phyloP scores from a whole-genome alignment of 2,888 invertebrate genomes.

The Alsophila aescularia region DNA sequence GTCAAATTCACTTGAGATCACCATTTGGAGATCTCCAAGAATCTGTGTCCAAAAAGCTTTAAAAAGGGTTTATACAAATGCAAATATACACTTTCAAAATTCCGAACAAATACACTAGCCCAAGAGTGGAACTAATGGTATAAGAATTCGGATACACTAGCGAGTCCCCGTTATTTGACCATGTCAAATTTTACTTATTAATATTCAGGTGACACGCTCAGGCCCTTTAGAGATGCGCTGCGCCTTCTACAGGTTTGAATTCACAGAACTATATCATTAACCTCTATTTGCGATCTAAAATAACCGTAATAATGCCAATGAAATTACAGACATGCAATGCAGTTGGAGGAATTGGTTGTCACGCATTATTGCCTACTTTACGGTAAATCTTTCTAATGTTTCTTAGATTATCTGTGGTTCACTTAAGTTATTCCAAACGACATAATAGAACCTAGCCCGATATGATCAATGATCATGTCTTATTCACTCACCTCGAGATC shows the following conservation, averaged over 20 bases:
- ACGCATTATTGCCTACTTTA: too few relatives aligned
- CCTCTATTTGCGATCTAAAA: constrained; percentile 16
- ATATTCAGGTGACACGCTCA: constrained; percentile 32
- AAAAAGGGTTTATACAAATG: constrained; percentile 16
- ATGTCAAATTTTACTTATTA: constrained; percentile 32
- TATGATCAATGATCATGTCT: too few relatives aligned
- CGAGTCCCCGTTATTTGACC: constrained; percentile 34
- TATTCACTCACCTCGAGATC: too few relatives aligned
- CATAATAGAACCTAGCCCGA: too few relatives aligned
- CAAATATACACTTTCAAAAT: constrained; percentile 21
- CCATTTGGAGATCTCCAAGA: not conserved
- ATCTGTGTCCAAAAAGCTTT: not conserved
- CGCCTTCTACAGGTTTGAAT: constrained; percentile 11
- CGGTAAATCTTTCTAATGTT: too few relatives aligned
- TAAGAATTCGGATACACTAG: constrained; percentile 30
- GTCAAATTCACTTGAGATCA: too few relatives aligned
- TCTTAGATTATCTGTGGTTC: too few relatives aligned
- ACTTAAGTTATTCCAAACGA: too few relatives aligned
- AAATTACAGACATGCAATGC: constrained; percentile 11
- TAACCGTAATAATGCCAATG: constrained; percentile 9
- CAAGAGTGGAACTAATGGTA: constrained; percentile 22
- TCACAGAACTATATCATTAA: constrained; percentile 16
- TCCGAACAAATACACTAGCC: constrained; percentile 9
- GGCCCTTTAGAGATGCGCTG: constrained; percentile 27
- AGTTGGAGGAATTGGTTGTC: not conserved